Base-by-base conservation (phyloP, 2,113 vertebrate genomes). In the Sciurus niger region DNA sequence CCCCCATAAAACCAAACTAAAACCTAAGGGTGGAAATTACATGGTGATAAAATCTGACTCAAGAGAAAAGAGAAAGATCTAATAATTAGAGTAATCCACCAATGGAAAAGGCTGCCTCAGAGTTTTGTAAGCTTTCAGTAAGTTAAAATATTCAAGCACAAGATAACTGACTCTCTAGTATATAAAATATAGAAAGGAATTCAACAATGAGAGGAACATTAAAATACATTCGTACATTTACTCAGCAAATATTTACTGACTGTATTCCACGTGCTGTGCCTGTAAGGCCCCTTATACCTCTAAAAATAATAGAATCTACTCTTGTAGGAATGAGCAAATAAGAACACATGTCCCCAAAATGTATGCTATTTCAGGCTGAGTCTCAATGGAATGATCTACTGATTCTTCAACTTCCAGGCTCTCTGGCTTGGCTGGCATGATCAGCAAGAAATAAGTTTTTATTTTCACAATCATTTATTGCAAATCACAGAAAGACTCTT, bases 11-110 rank as follows among this genome's bases (percentile, higher is more conserved):
- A 92, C 22, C 82, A 95, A 96, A 90, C 88, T 96, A 96, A 95
- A 97, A 95, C 84, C 79, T 93, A 93, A 95, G 48, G 89, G 58
- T 95, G 24, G 67, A 96, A 95, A 96, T 96, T 93, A 82, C 30
- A 76, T 0, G 2, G 77, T 94, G 46, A 96, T 93, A 97, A 97
- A 93, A 93, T 86, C 9, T 93, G 48, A 40, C 82, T 90, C 20
- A 40, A 89, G 43, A 92, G 90, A 95, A n/a, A 48, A 74, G 6
- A 63, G 22, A 80, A 78, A 83, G 40, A 92, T 92, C 83, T 88
- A 73, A 96, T 92, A 77, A 96, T 97, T 89, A 93, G 77, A 85
- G 60, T 70, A 9, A 93, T 95, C 43, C 16, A 78, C 94, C 78
- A 96, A 86, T 88, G 78, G 73, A 91, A 94, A 85, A n/a, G 20